Conservation (phyloP, 2,797 vertebrate species). For the Xenops minutus region DNA sequence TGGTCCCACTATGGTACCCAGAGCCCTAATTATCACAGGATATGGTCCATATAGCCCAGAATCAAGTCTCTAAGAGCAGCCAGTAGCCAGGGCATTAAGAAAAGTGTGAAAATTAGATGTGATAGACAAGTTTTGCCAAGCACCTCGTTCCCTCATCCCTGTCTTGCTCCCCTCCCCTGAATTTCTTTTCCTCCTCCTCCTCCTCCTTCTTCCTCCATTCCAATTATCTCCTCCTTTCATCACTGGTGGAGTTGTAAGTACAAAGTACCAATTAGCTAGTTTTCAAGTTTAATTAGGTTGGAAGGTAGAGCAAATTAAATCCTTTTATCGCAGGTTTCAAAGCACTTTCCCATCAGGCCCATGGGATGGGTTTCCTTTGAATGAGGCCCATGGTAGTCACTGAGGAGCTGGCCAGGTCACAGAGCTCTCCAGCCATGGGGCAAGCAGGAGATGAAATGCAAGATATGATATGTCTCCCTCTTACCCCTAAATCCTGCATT, state of each 20-base stretch:
- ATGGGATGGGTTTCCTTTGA: constrained; percentile 20
- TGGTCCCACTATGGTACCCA: background rate
- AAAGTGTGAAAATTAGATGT: background rate
- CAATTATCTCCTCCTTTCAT: constrained; percentile 71
- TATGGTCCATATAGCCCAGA: background rate
- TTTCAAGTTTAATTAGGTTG: constrained; percentile 78
- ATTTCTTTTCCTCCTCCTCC: background rate
- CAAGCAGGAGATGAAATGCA: background rate
- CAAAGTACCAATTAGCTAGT: constrained; percentile 75
- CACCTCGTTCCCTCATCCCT: background rate
- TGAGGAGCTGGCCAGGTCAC: background rate
- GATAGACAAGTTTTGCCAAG: background rate
- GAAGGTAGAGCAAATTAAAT: constrained; percentile 77
- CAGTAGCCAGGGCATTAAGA: background rate
- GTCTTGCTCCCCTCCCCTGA: background rate
- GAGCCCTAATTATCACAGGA: background rate
- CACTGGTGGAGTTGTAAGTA: constrained; percentile 62
- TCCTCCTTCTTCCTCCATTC: constrained; percentile 28
- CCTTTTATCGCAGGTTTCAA: constrained; percentile 71
- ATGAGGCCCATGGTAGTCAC: background rate
- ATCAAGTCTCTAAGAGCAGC: background rate
- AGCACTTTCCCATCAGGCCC: constrained; percentile 48
- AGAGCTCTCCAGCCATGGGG: background rate
- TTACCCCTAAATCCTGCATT: background rate
- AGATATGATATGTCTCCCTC: fast-evolving